phyloP scores from a whole-genome alignment of 2,797 vertebrate genomes.

The Hapalemur alaotrensis region DNA sequence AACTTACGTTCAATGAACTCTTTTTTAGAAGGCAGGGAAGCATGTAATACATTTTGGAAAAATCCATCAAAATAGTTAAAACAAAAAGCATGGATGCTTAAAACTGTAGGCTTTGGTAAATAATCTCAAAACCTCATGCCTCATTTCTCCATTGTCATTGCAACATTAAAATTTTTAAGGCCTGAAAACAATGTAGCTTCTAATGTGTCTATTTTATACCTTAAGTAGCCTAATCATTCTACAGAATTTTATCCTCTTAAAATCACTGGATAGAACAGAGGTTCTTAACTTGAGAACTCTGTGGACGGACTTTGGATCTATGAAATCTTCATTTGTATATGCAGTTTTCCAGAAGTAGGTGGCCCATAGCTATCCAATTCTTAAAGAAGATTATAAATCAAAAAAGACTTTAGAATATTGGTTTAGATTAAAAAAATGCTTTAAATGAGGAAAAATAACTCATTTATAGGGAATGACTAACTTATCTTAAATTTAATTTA shows the following conservation, averaged over 20 bases:
- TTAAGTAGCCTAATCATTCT: neutral
- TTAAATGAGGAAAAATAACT: conserved; percentile 41
- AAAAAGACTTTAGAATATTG: conserved; percentile 4
- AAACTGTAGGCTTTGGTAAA: conserved; percentile 37
- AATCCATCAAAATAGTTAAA: conserved; percentile 73
- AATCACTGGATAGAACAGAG: neutral
- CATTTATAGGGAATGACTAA: conserved; percentile 27
- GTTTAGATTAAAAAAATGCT: conserved; percentile 42
- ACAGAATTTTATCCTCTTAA: neutral
- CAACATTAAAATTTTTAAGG: conserved; percentile 22
- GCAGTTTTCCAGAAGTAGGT: neutral
- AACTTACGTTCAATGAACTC: conserved; percentile 69
- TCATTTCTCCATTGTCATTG: neutral
- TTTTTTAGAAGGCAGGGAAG: conserved; percentile 72
- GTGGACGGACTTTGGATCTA: neutral
- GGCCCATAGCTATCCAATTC: neutral
- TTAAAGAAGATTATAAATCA: neutral
- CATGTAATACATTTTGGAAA: conserved; percentile 71
- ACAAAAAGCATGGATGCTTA: conserved; percentile 52
- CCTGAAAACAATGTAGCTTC: conserved; percentile 26
- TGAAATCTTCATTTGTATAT: neutral
- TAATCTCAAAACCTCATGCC: conserved; percentile 14
- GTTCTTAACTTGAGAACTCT: neutral
- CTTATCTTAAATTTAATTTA: conserved; percentile 39
- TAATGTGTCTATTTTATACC: neutral